Conservation (phyloP, 2,113 vertebrate genomes). For the Eira barbara region DNA sequence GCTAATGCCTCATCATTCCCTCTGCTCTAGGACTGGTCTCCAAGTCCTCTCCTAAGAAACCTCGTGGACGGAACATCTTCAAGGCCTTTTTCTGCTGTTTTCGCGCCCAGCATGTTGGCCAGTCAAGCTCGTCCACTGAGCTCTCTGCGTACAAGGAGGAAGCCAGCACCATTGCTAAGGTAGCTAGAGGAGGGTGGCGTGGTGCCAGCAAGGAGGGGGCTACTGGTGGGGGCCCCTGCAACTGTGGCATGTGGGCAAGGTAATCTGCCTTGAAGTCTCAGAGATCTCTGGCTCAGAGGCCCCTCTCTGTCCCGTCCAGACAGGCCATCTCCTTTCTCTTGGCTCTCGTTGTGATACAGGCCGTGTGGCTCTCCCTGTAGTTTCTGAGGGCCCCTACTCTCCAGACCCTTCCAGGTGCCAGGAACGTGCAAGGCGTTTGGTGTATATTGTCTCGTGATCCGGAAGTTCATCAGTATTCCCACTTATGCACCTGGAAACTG, state of each 20-base stretch:
- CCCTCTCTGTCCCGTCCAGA: not conserved
- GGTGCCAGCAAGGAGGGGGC: not conserved
- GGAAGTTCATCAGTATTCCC: not conserved
- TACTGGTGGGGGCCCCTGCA: not conserved
- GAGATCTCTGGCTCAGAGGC: not conserved
- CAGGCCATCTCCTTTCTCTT: not conserved
- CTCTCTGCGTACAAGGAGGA: constrained; percentile 86
- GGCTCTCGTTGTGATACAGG: not conserved
- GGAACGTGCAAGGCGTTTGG: not conserved
- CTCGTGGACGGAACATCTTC: constrained; percentile 89
- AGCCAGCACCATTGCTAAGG: constrained; percentile 88
- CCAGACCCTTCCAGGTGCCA: not conserved
- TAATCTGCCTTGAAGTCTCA: not conserved
- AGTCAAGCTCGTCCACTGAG: constrained; percentile 82
- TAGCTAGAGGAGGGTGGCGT: constrained; percentile 61
- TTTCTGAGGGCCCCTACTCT: not conserved
- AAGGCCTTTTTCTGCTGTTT: constrained; percentile 92
- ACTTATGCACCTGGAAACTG: not conserved
- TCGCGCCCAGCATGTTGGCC: constrained; percentile 86
- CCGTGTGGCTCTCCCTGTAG: not conserved
- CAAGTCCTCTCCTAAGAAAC: constrained; percentile 89
- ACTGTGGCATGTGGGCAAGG: accelerated
- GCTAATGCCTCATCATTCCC: not conserved
- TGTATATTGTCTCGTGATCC: not conserved
- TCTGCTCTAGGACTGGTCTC: constrained; percentile 84